These are phyloP conservation scores for Aphaenogaster rudis DNA, from an alignment of 1,140 invertebrate species.

Conservation along the genomic window DNA sequence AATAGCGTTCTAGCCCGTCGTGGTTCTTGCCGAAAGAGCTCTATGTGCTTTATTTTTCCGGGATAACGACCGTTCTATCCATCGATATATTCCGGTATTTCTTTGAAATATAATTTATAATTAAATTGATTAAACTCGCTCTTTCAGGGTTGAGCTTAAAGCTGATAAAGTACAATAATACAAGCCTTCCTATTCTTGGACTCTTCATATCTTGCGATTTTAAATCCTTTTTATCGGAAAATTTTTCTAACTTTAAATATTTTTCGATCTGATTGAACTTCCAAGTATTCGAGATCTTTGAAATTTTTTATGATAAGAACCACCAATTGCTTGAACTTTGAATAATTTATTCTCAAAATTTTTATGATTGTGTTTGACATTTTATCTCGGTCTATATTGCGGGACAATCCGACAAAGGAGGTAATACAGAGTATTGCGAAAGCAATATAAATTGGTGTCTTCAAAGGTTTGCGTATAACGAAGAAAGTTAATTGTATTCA, in stretches of 20 bases:
- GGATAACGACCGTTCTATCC: constrained; percentile 16
- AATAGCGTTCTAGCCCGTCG: constrained; percentile 39
- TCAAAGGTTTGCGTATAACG: constrained; percentile 4
- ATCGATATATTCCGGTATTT: constrained; percentile 13
- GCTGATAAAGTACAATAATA: not conserved
- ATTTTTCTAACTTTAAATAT: not conserved
- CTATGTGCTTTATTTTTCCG: constrained; percentile 10
- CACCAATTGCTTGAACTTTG: not conserved
- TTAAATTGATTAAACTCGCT: not conserved
- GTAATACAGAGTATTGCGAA: not conserved
- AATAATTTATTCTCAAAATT: not conserved
- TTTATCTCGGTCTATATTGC: too few species aligned
- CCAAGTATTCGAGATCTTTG: not conserved
- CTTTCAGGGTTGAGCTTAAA: not conserved
- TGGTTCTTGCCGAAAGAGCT: constrained; percentile 13
- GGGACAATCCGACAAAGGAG: not conserved
- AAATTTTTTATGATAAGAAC: not conserved
- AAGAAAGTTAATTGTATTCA: constrained; percentile 6
- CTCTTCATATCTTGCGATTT: not conserved
- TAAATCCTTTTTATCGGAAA: not conserved
- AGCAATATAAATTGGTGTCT: constrained; percentile 3
- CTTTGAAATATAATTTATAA: not conserved
- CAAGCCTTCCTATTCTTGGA: not conserved
- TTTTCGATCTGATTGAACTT: not conserved
- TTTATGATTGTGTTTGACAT: not conserved